Percentiles rank a stretch among this genome's conserved stretches.
Evolutionary conservation across 1,140 invertebrate genomes (phyloP).

Genomic region (Hycleus cichorii): DNA sequence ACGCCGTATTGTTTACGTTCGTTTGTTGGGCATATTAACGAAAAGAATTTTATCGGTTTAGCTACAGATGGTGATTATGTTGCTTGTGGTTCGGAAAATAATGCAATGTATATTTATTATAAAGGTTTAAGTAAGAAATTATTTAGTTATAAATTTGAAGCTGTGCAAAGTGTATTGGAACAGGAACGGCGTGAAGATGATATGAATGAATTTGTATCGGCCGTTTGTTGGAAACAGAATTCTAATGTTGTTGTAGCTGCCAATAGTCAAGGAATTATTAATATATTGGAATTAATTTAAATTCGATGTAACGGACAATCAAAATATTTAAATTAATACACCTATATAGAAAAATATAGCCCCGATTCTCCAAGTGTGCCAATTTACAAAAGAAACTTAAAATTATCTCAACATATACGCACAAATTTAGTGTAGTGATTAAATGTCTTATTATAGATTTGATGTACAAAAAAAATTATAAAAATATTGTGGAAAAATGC

Average conservation of each 20-base stretch:
- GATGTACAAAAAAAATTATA: slow-evolving; percentile 6
- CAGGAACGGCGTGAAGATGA: slow-evolving; percentile 73
- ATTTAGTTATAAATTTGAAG: slow-evolving; percentile 84
- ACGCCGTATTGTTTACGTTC: slow-evolving; percentile 72
- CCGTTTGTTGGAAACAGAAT: slow-evolving; percentile 87
- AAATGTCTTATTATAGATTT: slow-evolving; percentile 2
- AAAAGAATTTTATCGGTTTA: slow-evolving; percentile 96
- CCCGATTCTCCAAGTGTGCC: slow-evolving; percentile 6
- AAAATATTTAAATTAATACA: too few species aligned
- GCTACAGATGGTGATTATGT: slow-evolving; percentile 92
- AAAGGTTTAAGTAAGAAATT: slow-evolving; percentile 83
- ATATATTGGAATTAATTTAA: slow-evolving; percentile 72
- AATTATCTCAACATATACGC: slow-evolving; percentile 2
- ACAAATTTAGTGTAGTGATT: slow-evolving; percentile 7
- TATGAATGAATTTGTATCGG: slow-evolving; percentile 89
- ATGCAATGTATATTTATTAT: slow-evolving; percentile 90
- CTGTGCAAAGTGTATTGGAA: slow-evolving; percentile 72
- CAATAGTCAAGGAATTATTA: slow-evolving; percentile 91
- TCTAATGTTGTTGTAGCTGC: slow-evolving; percentile 88
- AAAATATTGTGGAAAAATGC: too few species aligned
- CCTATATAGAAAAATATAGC: too few species aligned
- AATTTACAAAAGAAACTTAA: neutral
- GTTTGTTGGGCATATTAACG: slow-evolving; percentile 90
- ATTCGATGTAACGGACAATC: neutral
- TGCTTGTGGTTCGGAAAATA: slow-evolving; percentile 94